phyloP scores from a whole-genome alignment of 2,888 invertebrate genomes.

The Tetropium fuscum region DNA sequence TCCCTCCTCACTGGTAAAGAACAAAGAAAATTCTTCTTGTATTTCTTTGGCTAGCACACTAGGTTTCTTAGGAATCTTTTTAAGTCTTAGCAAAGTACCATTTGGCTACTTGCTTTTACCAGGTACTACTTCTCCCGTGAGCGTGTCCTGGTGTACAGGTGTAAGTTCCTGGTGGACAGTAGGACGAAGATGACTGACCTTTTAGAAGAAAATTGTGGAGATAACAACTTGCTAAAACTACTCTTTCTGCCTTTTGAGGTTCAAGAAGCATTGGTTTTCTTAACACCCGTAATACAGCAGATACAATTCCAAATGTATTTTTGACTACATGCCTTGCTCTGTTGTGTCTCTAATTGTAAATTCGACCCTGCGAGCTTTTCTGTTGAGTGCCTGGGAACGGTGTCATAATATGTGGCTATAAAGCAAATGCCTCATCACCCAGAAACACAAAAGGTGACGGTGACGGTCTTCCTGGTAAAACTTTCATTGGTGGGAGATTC shows the following conservation, averaged over 20 bases:
- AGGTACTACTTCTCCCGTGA: neutral
- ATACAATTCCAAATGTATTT: slow-evolving; percentile 26
- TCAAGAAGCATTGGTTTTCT: slow-evolving; percentile 22
- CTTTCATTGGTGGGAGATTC: neutral
- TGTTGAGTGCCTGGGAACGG: neutral
- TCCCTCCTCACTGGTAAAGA: no score
- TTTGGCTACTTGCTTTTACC: no score
- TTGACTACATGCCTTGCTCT: slow-evolving; percentile 21
- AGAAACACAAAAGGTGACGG: neutral
- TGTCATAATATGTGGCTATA: neutral
- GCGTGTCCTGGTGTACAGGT: neutral
- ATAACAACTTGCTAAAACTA: slow-evolving; percentile 15
- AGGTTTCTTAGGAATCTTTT: no score
- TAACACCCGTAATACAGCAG: slow-evolving; percentile 18
- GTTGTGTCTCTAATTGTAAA: slow-evolving; percentile 16
- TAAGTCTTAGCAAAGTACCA: no score
- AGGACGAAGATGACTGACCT: neutral
- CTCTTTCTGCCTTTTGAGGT: slow-evolving; percentile 10
- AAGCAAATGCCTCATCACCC: neutral
- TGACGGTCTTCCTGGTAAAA: neutral
- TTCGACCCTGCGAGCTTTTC: neutral
- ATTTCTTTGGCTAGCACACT: no score
- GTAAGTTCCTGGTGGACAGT: neutral
- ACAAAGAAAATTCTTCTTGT: no score
- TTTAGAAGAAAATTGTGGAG: neutral